These are phyloP conservation scores for Aegotheles bennettii DNA, from an alignment of 2,113 vertebrate genomes.

Conservation along the genomic window DNA sequence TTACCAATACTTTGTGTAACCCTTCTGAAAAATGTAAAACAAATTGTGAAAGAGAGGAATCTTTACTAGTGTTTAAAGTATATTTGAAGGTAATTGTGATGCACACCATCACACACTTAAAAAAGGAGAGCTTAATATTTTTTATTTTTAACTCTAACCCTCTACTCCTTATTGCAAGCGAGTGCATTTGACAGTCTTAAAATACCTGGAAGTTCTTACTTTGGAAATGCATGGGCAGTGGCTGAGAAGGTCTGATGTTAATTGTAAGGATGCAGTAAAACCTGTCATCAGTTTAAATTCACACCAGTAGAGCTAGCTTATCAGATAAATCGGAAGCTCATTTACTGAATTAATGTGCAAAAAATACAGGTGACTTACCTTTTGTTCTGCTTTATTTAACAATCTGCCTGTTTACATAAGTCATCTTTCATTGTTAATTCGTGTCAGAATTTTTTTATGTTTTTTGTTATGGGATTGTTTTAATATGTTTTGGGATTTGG, in stretches of 20 bases:
- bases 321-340: constrained; percentile 51
- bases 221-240: background rate
- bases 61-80: background rate
- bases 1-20: background rate
- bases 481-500: background rate
- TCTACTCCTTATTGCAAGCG: background rate
- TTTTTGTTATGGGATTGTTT: too few relatives aligned
- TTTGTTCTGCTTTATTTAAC: constrained; percentile 54
- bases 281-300: constrained; percentile 54
- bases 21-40: background rate
- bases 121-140: background rate
- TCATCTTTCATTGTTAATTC: constrained; percentile 62
- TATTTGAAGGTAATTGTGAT: background rate
- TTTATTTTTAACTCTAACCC: background rate
- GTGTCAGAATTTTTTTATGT: too few relatives aligned
- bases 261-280: constrained; percentile 57
- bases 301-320: background rate
- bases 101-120: background rate
- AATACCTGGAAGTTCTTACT: constrained; percentile 1
- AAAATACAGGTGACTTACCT: constrained; percentile 57
- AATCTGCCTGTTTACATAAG: constrained; percentile 45
- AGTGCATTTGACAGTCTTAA: constrained; percentile 30
- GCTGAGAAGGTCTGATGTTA: constrained; percentile 37
- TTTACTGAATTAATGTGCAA: constrained; percentile 63
- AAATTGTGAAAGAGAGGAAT: background rate